Conservation (phyloP, 2,888 invertebrate genomes). For the Hedya salicella region DNA sequence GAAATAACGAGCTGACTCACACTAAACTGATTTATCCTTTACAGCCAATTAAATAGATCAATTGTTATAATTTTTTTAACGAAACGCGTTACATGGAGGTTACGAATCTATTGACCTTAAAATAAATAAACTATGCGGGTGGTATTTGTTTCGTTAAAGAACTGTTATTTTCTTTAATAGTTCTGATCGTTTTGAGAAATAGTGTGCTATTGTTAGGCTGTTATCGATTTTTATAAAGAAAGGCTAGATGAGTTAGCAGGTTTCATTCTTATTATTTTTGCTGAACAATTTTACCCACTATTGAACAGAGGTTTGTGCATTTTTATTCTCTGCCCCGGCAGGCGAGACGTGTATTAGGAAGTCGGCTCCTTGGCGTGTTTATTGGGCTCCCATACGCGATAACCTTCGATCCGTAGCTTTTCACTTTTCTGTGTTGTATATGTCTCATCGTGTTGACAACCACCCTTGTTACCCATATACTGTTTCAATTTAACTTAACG, state of each 20-base stretch:
- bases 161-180: neutral
- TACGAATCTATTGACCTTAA: slow-evolving; percentile 68
- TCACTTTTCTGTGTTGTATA: too few relatives aligned
- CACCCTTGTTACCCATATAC: too few relatives aligned
- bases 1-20: slow-evolving; percentile 52
- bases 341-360: too few relatives aligned
- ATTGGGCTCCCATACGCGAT: too few relatives aligned
- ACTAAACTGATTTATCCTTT: slow-evolving; percentile 52
- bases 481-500: too few relatives aligned
- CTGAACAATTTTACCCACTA: too few relatives aligned
- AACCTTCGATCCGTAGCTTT: too few relatives aligned
- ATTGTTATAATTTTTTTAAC: slow-evolving; percentile 61
- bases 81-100: slow-evolving; percentile 62
- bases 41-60: slow-evolving; percentile 70
- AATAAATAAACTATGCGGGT: slow-evolving; percentile 51
- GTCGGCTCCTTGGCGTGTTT: too few relatives aligned
- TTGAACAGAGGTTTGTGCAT: too few relatives aligned
- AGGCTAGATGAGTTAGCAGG: neutral
- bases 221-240: neutral
- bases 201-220: neutral
- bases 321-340: too few relatives aligned
- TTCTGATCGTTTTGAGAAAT: neutral
- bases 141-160: neutral
- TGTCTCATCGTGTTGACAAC: too few relatives aligned
- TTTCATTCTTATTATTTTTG: too few relatives aligned